Conservation (phyloP, 2,113 vertebrate species). For the Phylloscopus trochilus region DNA sequence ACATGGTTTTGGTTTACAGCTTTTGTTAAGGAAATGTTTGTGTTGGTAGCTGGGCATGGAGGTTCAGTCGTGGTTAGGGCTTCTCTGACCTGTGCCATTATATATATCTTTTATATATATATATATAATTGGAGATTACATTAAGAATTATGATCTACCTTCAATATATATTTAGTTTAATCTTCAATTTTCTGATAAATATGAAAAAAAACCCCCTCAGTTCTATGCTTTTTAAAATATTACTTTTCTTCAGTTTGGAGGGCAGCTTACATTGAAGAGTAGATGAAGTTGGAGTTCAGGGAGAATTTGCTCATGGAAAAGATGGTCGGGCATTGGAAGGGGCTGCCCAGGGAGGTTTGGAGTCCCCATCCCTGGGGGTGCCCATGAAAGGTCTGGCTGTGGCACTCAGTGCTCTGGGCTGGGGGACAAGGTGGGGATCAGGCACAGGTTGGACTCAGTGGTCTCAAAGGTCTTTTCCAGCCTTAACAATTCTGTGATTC, state of each 20-base stretch:
- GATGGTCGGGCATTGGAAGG: background rate
- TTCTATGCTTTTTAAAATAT: rapidly evolving
- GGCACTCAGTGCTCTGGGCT: background rate
- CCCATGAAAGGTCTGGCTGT: rapidly evolving
- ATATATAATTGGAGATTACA: background rate
- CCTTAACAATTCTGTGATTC: background rate
- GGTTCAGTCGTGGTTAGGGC: background rate
- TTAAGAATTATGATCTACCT: background rate
- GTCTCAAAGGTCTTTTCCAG: background rate
- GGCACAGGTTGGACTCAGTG: background rate
- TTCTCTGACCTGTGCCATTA: background rate
- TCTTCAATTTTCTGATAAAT: background rate
- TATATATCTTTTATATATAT: background rate
- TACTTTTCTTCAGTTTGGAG: background rate
- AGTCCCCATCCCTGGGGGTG: background rate
- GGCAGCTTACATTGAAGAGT: background rate
- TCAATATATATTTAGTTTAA: background rate
- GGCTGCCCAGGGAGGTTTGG: background rate
- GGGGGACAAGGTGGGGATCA: rapidly evolving
- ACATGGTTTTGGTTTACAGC: background rate
- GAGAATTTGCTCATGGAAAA: background rate
- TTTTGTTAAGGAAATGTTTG: background rate
- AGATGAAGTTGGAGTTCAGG: background rate
- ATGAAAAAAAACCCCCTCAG: background rate
- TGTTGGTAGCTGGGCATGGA: background rate